Evolutionary conservation across 2,888 invertebrate species (phyloP).

Genomic region (Dasysyrphus tricinctus): DNA sequence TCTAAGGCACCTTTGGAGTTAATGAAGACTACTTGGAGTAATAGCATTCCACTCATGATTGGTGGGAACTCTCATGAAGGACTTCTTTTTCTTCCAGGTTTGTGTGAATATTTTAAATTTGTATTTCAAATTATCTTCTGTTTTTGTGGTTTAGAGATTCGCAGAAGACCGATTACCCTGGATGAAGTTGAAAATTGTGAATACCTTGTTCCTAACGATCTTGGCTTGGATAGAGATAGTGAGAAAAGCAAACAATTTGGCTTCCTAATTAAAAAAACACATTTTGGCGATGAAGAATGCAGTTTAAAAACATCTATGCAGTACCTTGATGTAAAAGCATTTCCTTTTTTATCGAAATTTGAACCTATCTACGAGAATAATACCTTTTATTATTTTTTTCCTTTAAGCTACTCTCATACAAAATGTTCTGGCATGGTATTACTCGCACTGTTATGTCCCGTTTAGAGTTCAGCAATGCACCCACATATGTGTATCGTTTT

Average conservation of each 20-base stretch:
- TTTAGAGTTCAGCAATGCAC: slow-evolving; percentile 75
- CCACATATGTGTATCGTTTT: slow-evolving; percentile 82
- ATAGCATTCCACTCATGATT: slow-evolving; percentile 81
- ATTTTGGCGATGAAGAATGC: slow-evolving; percentile 78
- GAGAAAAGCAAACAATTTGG: slow-evolving; percentile 53
- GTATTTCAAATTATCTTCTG: neutral
- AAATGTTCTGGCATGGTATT: slow-evolving; percentile 81
- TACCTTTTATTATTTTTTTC: neutral
- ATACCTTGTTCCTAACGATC: slow-evolving; percentile 79
- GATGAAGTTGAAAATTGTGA: slow-evolving; percentile 70
- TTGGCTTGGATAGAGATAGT: slow-evolving; percentile 76
- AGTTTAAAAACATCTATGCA: slow-evolving; percentile 77
- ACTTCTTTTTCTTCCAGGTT: slow-evolving; percentile 58
- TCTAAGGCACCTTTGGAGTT: slow-evolving; percentile 78
- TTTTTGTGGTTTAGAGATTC: slow-evolving; percentile 77
- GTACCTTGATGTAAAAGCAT: slow-evolving; percentile 77
- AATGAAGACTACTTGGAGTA: slow-evolving; percentile 80
- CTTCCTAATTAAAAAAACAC: slow-evolving; percentile 75
- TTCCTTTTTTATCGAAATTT: neutral
- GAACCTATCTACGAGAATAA: too few species aligned
- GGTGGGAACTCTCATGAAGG: slow-evolving; percentile 82
- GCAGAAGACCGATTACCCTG: slow-evolving; percentile 79
- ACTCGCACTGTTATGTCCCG: slow-evolving; percentile 79
- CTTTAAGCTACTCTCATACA: slow-evolving; percentile 81
- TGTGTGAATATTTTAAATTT: neutral